Percentiles rank a stretch among this genome's conserved stretches.
Evolutionary conservation across 2,797 vertebrate genomes (phyloP).

Genomic region (Pelodytes ibericus): DNA sequence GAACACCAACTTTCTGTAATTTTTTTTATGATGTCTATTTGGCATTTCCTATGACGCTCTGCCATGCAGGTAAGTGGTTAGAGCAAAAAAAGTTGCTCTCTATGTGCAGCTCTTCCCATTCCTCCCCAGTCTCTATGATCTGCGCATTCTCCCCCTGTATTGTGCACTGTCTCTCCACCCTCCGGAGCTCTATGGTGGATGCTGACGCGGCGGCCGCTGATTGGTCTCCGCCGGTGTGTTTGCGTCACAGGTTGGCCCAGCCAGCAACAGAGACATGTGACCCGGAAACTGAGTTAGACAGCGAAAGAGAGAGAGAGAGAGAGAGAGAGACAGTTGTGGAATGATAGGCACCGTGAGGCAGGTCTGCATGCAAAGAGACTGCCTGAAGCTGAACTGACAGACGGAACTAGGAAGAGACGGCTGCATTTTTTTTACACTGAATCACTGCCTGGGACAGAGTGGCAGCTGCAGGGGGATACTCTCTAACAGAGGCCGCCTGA

Average conservation of each 20-base stretch:
- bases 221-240: constrained; percentile 7
- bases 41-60: too few species aligned
- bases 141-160: neutral
- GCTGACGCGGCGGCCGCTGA: constrained; percentile 42
- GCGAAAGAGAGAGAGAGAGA: constrained; percentile 29
- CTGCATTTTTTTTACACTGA: neutral
- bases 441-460: neutral
- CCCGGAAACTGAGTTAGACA: constrained; percentile 50
- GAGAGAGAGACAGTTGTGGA: constrained; percentile 5
- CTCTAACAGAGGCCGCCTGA: neutral
- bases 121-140: neutral
- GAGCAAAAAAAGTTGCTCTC: too few species aligned
- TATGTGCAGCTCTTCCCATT: neutral
- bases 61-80: too few species aligned
- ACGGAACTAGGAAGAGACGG: neutral
- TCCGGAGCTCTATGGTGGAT: constrained; percentile 19
- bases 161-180: neutral
- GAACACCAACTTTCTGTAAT: too few species aligned
- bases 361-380: neutral
- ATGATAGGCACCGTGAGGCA: neutral
- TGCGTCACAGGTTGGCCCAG: constrained; percentile 31
- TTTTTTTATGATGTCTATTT: too few species aligned
- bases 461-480: neutral
- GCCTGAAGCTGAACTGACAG: neutral
- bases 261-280: constrained; percentile 45